Base-by-base conservation (phyloP, 1,140 invertebrate species). In the Musca domestica region DNA sequence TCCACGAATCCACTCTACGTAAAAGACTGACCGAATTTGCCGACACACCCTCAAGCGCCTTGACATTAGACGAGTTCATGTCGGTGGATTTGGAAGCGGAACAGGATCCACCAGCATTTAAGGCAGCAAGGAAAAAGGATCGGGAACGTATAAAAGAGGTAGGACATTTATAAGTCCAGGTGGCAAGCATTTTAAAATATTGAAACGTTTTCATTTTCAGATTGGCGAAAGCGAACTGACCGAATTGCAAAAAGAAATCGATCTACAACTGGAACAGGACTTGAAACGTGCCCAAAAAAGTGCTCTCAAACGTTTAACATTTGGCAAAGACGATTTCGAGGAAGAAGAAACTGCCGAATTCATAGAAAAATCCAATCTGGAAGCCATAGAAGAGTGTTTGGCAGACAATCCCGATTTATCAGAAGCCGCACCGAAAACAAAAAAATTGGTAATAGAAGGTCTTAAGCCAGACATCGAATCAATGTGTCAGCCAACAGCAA, bases 61-160 rank as follows among this genome's bases (percentile, higher is more conserved):
- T 99, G 22, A 98, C 96, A 0, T 84, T 98, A 7, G 95, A 99
- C 71, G 96, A 99, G 84, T 99, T 99, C 78, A 94, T 98, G 90
- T 93, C 89, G 0, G 93, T 99, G 5, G 96, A 99, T 83, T 84
- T 99, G 64, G 96, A 98, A 80, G 94, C 97, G 74, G 95, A 98
- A 76, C 93, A 96, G 78, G 96, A 98, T 84, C 97, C 97, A 25
- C 95, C 95, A 0, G 92, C 94, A 0, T 99, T 96, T 77, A 96
- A 93, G 84, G 91, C 90, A 4, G 93, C 95, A 0, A 86, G 94
- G 54, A 90, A 91, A 78, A 94, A 94, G 75, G 93, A 95, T 77
- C 90, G 91, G 66, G 92, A 95, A 78, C 82, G 91, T 51, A 81
- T 93, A 58, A 88, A 91, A 76, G 91, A 87, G 83, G 90, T 91